Base-by-base conservation (phyloP, 2,113 vertebrate genomes). In the Miniopterus natalensis region DNA sequence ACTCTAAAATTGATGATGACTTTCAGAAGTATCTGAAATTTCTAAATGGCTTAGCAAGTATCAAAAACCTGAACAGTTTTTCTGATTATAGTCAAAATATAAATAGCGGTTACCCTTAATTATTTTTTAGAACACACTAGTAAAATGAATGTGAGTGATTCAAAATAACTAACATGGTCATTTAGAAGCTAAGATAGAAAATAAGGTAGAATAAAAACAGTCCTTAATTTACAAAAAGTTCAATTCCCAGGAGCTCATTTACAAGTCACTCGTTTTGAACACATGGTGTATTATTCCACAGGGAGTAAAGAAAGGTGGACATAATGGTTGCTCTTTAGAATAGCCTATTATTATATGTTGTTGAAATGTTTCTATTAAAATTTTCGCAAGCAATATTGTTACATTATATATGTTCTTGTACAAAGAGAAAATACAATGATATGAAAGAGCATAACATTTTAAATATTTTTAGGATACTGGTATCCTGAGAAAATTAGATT, bases 111-210 rank as follows among this genome's bases (percentile, higher is more conserved):
- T 77, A 83, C 40, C 23, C n/a, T 78, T 57, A 57, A 83, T 77
- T 65, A 63, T 27, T 81, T 40, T 61, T 75, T 51, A 94, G 8
- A 81, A 65, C 55, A 57, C 3, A 65, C 10, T 51, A 59, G 57
- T 84, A 83, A 83, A 92, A 92, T 66, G 31, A 92, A 18, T 21
- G 29, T 42, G 18, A 85, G 83, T 84, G 65, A 71, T 36, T 77
- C 77, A 53, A 47, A 74, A 74, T 36, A 63, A 31, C 88, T 88
- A 47, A 42, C 75, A 2, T 63, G 27, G 77, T 55, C 80, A 88
- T n/a, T 49, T 61, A 96, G 45, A 91, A 90, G 23, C 27, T 83
- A 77, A 90, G 55, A 87, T 40, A 57, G 55, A 88, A 96, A 80
- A 77, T 36, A 53, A 53, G 8, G 1, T 68, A 75, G 88, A 93